Conservation (phyloP, 1,140 invertebrate genomes). For the Drosophila teissieri region DNA sequence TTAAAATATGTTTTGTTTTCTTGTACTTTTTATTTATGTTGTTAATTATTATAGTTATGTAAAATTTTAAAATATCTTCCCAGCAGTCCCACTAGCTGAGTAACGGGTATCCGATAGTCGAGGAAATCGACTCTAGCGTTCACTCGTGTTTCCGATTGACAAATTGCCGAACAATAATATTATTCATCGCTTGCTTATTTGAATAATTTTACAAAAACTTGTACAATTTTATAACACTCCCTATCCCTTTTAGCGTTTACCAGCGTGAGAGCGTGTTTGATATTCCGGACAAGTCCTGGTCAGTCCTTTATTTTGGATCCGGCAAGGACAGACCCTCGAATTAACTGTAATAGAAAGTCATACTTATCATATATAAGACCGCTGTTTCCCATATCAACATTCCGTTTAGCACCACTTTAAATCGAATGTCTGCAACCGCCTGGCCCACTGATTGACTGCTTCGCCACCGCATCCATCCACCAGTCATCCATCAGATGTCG, state of each 20-base stretch:
- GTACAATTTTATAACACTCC: too few species aligned
- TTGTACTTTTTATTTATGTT: too few species aligned
- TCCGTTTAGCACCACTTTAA: conserved; percentile 1
- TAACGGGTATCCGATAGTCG: too few species aligned
- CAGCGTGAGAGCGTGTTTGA: conserved; percentile 38
- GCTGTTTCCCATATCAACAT: not conserved
- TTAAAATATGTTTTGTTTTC: too few species aligned
- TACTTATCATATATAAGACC: not conserved
- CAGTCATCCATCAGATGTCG: conserved; percentile 35
- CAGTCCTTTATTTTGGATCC: conserved; percentile 65
- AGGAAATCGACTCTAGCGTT: too few species aligned
- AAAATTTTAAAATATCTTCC: too few species aligned
- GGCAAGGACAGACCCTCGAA: conserved; percentile 42
- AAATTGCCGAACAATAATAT: too few species aligned
- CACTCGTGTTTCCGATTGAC: too few species aligned
- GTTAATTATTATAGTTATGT: too few species aligned
- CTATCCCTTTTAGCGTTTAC: not conserved
- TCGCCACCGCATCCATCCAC: conserved; percentile 15
- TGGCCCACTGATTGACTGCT: conserved; percentile 59
- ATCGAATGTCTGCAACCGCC: conserved; percentile 29
- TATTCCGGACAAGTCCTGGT: conserved; percentile 77
- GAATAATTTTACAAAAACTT: too few species aligned
- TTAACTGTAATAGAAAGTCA: conserved; percentile 2
- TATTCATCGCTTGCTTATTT: too few species aligned
- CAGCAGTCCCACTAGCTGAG: too few species aligned